Conservation (phyloP, 2,113 vertebrate species). For the Xiphophorus couchianus region DNA sequence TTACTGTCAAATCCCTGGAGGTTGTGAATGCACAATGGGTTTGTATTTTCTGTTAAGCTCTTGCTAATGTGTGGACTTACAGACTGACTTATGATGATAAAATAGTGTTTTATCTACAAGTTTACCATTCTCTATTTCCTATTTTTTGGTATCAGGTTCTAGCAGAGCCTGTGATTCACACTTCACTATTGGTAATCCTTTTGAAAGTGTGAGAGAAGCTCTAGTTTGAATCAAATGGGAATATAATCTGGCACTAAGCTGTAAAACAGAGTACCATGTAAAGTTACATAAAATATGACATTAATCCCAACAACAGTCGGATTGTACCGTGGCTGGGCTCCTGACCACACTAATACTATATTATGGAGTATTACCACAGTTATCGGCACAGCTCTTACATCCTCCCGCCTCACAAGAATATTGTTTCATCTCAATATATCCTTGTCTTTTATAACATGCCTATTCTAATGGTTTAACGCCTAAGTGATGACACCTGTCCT, state of each 20-base stretch:
- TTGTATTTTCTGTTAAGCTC: slow-evolving; percentile 1
- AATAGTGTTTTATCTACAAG: background rate
- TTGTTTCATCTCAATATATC: slow-evolving; percentile 15
- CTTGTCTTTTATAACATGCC: slow-evolving; percentile 10
- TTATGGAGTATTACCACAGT: slow-evolving; percentile 41
- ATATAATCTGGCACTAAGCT: slow-evolving; percentile 47
- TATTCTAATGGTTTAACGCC: slow-evolving; percentile 32
- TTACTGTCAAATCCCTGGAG: slow-evolving; percentile 20
- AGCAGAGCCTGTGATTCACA: slow-evolving; percentile 20
- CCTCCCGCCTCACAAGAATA: slow-evolving; percentile 15
- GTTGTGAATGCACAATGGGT: slow-evolving; percentile 9
- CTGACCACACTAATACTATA: slow-evolving; percentile 35
- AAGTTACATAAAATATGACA: slow-evolving; percentile 50
- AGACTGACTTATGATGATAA: background rate
- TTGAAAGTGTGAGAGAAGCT: slow-evolving; percentile 41
- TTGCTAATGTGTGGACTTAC: slow-evolving; percentile 7
- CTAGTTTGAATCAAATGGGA: slow-evolving; percentile 42
- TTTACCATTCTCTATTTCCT: background rate
- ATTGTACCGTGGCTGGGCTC: slow-evolving; percentile 30
- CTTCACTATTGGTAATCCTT: slow-evolving; percentile 26
- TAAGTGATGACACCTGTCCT: background rate
- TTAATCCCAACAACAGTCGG: slow-evolving; percentile 50
- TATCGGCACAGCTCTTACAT: slow-evolving; percentile 15
- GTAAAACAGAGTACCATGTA: slow-evolving; percentile 25
- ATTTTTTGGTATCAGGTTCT: background rate